These are phyloP conservation scores for Gibbula magus DNA, from an alignment of 2,888 invertebrate species.

Conservation along the genomic window DNA sequence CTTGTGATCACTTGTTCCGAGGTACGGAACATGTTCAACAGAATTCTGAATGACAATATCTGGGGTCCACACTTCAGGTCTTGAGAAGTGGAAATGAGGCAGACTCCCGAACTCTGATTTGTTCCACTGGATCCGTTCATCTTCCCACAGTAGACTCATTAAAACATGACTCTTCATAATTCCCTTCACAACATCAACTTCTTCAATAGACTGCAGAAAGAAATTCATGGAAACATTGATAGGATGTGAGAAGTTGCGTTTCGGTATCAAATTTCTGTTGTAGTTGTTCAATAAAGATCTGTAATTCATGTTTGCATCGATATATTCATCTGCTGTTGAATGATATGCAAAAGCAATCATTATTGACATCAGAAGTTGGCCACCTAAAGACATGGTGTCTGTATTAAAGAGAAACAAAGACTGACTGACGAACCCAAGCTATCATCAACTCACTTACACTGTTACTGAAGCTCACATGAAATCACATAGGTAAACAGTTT, in stretches of 20 bases:
- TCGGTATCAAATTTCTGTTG: too few relatives aligned
- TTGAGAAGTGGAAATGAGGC: background rate
- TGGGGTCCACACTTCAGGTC: background rate
- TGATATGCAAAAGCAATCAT: too few relatives aligned
- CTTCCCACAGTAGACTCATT: background rate
- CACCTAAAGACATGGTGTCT: too few relatives aligned
- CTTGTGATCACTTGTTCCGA: background rate
- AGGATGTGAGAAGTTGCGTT: background rate
- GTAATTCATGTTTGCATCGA: too few relatives aligned
- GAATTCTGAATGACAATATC: slow-evolving; percentile 2
- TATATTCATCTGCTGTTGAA: too few relatives aligned
- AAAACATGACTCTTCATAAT: background rate
- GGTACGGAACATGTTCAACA: background rate
- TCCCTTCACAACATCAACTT: background rate
- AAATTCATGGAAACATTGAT: background rate
- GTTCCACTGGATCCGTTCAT: background rate
- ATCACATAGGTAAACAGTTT: too few relatives aligned
- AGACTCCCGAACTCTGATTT: background rate
- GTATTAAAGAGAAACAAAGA: too few relatives aligned
- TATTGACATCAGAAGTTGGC: too few relatives aligned
- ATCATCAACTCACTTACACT: too few relatives aligned
- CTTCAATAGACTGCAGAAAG: background rate
- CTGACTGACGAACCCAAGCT: too few relatives aligned
- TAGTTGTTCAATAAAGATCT: too few relatives aligned
- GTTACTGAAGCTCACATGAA: too few relatives aligned